phyloP scores from a whole-genome alignment of 2,797 vertebrate species.

The Tokudaia muenninki region DNA sequence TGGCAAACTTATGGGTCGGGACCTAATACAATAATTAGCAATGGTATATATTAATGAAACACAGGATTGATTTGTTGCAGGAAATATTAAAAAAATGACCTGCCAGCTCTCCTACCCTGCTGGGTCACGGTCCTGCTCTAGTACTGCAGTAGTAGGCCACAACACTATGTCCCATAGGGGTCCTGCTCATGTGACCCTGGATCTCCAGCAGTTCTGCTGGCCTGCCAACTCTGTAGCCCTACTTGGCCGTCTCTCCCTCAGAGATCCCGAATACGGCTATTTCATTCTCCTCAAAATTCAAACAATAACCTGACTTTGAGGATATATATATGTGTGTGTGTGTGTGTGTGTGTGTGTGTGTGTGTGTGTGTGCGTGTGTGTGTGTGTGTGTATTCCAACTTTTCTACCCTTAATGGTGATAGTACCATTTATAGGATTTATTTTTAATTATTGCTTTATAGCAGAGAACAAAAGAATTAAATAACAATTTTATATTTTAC shows the following conservation, averaged over 20 bases:
- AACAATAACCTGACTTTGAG: neutral
- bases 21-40: neutral
- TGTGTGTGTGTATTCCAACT: neutral
- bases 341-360: no score
- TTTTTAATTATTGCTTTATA: slow-evolving; percentile 7
- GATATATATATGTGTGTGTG: neutral
- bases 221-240: no score
- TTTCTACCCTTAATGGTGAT: neutral
- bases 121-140: no score
- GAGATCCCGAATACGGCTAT: neutral
- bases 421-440: neutral
- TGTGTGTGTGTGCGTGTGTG: no score
- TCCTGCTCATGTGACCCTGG: no score
- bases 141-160: no score
- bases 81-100: no score
- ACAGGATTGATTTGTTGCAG: neutral
- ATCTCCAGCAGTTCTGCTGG: no score
- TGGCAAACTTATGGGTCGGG: neutral
- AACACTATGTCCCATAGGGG: no score
- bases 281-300: slow-evolving; percentile 43
- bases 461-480: neutral
- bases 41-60: neutral
- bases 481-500: neutral
- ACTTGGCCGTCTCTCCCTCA: no score
- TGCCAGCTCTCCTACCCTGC: no score